Evolutionary conservation across 2,113 vertebrate genomes (phyloP), one percentile per base, ranked within the genome.

Genomic region (Procavia capensis): DNA sequence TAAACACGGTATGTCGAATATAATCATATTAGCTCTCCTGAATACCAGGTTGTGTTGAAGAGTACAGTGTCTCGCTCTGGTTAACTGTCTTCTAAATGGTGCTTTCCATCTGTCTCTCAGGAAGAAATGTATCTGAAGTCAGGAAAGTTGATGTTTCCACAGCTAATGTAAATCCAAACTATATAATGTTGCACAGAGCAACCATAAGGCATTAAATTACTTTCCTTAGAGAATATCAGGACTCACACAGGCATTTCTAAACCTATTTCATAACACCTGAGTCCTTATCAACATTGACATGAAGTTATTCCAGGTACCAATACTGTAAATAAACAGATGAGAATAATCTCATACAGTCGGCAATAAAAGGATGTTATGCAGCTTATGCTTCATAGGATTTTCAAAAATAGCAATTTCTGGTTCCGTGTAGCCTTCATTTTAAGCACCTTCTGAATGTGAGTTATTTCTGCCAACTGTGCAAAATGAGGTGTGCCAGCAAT

Each of bases 161-260:
- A 88, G 59, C 66, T 88, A 89, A 94, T 66, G 54, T 45, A 76
- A 88, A 91, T 96, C 95, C 43, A 92, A 87, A 82, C 34, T 68
- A 87, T 36, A 20, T 64, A 87, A 45, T 41, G 29, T 82, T 79
- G 63, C 31, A 64, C 31, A 43, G 25, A 92, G 34, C 57, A 94
- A 68, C 27, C 66, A 68, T 64, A 66, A 84, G 45, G 39, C 43
- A 57, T 87, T 29, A 88, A 87, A 79, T 80, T 41, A 95, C 75
- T 80, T 94, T 92, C 83, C 83, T 83, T 94, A 50, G 3, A 80
- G 66, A 97, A 57, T 90, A 88, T 45, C 41, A 96, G 43, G 61
- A 92, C 61, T 85, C 85, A 54, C 24, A 95, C 93, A 59, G 34
- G 39, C 9, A 85, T 74, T 93, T 88, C 36, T 78, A 66, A 96